A percentile compares a stretch with the other conserved stretches of the same genome.
phyloP scores from a whole-genome alignment of 2,888 invertebrate genomes.

The Aleiodes leptofemur region DNA sequence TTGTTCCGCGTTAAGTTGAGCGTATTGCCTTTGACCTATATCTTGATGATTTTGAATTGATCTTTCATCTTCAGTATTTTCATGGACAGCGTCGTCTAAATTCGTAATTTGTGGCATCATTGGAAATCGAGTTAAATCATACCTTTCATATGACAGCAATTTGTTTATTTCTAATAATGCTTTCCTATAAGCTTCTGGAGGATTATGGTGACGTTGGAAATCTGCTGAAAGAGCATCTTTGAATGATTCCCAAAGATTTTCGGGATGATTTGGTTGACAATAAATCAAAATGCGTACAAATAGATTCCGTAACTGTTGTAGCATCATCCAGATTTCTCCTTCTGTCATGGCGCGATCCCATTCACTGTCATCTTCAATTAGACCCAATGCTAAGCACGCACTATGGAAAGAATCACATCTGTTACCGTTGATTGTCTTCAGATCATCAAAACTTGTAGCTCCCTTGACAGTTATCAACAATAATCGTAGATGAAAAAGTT shows the following conservation, averaged over 20 bases:
- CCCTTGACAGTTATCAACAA: too few species aligned
- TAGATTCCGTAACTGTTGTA: constrained; percentile 44
- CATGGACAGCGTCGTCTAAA: not conserved
- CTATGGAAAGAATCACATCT: not conserved
- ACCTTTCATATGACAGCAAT: constrained; percentile 29
- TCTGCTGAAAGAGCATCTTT: constrained; percentile 50
- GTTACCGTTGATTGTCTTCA: too few species aligned
- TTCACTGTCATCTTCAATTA: constrained; percentile 60
- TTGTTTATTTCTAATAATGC: constrained; percentile 28
- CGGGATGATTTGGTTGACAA: constrained; percentile 42
- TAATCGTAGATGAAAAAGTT: too few species aligned
- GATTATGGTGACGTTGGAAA: constrained; percentile 18
- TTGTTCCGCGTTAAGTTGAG: constrained; percentile 15
- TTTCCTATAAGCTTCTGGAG: constrained; percentile 15
- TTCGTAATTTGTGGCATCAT: constrained; percentile 21
- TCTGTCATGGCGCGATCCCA: constrained; percentile 46
- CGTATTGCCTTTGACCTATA: constrained; percentile 11
- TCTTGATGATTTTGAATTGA: not conserved
- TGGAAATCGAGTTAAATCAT: constrained; percentile 23
- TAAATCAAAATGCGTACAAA: constrained; percentile 41
- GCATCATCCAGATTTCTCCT: not conserved
- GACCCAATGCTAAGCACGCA: constrained; percentile 54
- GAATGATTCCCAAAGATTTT: constrained; percentile 57
- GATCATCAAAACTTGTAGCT: too few species aligned
- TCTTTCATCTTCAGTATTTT: not conserved